Evolutionary conservation across 2,113 vertebrate genomes (phyloP), one percentile per base, ranked within the genome.

Genomic region (Tiliqua scincoides): DNA sequence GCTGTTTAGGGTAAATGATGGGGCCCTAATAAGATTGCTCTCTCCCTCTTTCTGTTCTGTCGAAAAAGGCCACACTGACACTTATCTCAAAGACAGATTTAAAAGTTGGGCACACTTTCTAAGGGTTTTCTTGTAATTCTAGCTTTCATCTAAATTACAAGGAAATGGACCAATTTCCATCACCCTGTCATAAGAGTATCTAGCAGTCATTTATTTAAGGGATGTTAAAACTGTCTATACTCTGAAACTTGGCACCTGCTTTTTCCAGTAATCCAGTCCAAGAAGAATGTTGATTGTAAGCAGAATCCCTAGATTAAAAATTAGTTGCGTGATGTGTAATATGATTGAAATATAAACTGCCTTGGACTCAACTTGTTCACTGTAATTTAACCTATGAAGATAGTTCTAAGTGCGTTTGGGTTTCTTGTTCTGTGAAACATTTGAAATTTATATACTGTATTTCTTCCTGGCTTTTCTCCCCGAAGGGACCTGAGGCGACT

Each of bases 1-100:
- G 83, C 92, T 92, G 90, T 79, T 93, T 93, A 85, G 87, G 83
- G 89, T 85, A 90, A 86, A 88, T 10, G 61, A 83, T 78, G 89
- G 90, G n/a, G 52, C 52, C 25, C 27, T 87, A 90, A 88, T 86
- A 91, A 90, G 88, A 85, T 82, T 75, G 80, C 81, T 92, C 54
- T 73, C 86, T 52, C 27, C 81, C 76, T 23, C 82, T 86, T 61
- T 11, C 27, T 79, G 27, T 90, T 75, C 76, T 80, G 37, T 71
- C 88, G 76, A n/a, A n/a, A n/a, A n/a, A n/a, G n/a, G n/a, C n/a
- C n/a, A n/a, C 81, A 57, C 84, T 35, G 82, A 75, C 76, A 79
- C 15, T 87, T 87, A 23, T 70, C 27, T 12, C 1, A 3, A 89
- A 59, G 43, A 86, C 21, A 72, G 79, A 68, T 89, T 88, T 89